A percentile compares a stretch with the other conserved stretches of the same genome.
Conservation (phyloP, 2,888 invertebrate species). For the Magallana nippona region DNA sequence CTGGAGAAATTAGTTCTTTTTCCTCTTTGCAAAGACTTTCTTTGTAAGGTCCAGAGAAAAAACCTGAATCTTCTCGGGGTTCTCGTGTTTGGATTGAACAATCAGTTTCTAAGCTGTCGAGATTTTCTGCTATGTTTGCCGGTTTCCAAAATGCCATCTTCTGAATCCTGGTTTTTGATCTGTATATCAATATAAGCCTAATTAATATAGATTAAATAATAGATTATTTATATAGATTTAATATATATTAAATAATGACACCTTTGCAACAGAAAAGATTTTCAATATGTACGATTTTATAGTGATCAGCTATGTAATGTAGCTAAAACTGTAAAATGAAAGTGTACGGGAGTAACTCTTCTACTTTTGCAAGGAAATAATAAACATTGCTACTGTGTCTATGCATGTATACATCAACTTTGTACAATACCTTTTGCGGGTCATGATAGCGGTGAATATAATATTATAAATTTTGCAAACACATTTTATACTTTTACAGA, state of each 20-base stretch:
- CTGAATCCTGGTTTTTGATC: neutral
- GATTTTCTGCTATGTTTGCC: neutral
- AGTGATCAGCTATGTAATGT: too few relatives aligned
- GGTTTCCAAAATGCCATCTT: neutral
- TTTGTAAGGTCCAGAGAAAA: neutral
- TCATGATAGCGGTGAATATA: neutral
- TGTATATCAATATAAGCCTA: too few relatives aligned
- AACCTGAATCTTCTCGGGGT: conserved; percentile 5
- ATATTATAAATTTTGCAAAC: neutral
- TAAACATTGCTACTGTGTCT: too few relatives aligned
- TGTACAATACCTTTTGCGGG: conserved; percentile 6
- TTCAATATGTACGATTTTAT: too few relatives aligned
- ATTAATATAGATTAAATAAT: too few relatives aligned
- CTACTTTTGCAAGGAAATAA: too few relatives aligned
- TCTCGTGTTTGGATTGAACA: neutral
- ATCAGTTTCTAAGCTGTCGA: conserved; percentile 16
- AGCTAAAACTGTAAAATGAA: neutral
- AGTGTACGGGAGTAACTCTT: neutral
- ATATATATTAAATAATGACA: too few relatives aligned
- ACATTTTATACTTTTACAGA: too few relatives aligned
- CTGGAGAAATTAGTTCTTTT: neutral
- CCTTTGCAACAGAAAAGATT: too few relatives aligned
- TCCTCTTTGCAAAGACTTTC: neutral
- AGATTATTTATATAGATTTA: too few relatives aligned
- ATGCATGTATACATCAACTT: too few relatives aligned